phyloP scores from a whole-genome alignment of 2,888 invertebrate species.

The Drosophila tripunctata region DNA sequence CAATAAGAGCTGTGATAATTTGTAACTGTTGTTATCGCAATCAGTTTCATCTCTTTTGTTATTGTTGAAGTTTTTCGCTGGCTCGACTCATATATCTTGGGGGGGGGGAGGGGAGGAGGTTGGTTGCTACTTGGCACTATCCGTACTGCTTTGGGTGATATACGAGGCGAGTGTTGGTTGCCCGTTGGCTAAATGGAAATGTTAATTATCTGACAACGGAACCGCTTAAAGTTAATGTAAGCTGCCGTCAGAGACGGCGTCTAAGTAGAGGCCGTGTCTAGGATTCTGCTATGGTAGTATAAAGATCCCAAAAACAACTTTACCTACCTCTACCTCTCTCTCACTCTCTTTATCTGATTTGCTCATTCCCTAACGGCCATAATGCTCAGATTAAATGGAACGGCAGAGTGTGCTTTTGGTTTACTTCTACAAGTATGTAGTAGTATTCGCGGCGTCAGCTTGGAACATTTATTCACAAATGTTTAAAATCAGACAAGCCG shows the following conservation, averaged over 20 bases:
- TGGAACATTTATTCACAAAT: constrained; percentile 68
- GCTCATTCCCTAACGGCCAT: constrained; percentile 18
- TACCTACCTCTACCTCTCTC: neutral
- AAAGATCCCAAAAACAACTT: constrained; percentile 1
- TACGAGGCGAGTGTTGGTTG: constrained; percentile 34
- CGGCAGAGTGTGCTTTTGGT: neutral
- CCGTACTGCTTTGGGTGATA: constrained; percentile 43
- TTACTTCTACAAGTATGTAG: neutral
- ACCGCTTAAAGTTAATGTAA: constrained; percentile 56
- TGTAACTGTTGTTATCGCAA: constrained; percentile 47
- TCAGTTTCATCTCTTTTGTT: constrained; percentile 19
- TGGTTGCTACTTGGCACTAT: constrained; percentile 22
- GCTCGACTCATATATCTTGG: constrained; percentile 24
- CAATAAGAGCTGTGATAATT: constrained; percentile 43
- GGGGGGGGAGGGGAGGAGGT: no score
- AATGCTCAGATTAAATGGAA: constrained; percentile 34
- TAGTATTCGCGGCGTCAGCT: constrained; percentile 34
- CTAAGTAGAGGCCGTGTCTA: constrained; percentile 45
- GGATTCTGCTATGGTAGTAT: no score
- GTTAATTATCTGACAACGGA: constrained; percentile 75
- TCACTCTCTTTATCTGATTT: neutral
- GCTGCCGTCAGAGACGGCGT: constrained; percentile 24
- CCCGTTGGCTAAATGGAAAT: constrained; percentile 63
- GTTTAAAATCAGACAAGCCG: constrained; percentile 64
- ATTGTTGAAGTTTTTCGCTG: constrained; percentile 12